Base-by-base conservation (phyloP, 2,797 vertebrate genomes). In the Sebastiscus albofasciatus region DNA sequence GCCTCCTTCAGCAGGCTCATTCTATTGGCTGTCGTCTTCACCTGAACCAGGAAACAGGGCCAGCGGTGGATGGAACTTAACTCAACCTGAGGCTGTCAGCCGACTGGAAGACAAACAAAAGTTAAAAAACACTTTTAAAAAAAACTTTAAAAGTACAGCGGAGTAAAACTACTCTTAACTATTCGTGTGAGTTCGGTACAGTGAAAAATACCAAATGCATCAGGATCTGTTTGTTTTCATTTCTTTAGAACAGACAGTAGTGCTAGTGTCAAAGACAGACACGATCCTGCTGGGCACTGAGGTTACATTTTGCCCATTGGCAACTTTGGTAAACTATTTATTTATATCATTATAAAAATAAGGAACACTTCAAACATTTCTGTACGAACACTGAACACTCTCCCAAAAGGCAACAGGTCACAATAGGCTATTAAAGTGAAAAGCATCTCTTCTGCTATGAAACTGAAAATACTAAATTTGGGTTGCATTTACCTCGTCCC, bases 1-100 rank as follows among this genome's bases (percentile, higher is more conserved):
- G 13, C 71, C 84, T 90, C 92, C 36, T 86, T 83, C n/a, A 52
- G 39, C 13, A 76, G 82, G 59, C 67, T 92, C 92, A 92, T 94
- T 55, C 31, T 82, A 36, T 72, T 77, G 76, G 79, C 65, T 72
- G 55, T 74, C 2, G 27, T 58, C 46, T 71, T 42, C 16, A 62
- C 58, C 33, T 58, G 39, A n/a, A 61, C 42, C 29, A 59, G 61
- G 24, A 46, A 26, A 52, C 9, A 18, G 33, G 20, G 54, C 18
- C 46, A 18, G 54, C 0, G 7, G 14, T 73, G 46, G 71, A 52
- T 1, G 26, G 76, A 4, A 61, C 72, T 84, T 83, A 81, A 65
- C 42, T 72, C 33, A 55, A 74, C 27, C 52, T 62, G 77, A 80
- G 22, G 34, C 49, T 0, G 46, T 86, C 62, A 80, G 58, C 85